Conservation (phyloP, 2,888 invertebrate genomes). For the Cactoblastis cactorum region DNA sequence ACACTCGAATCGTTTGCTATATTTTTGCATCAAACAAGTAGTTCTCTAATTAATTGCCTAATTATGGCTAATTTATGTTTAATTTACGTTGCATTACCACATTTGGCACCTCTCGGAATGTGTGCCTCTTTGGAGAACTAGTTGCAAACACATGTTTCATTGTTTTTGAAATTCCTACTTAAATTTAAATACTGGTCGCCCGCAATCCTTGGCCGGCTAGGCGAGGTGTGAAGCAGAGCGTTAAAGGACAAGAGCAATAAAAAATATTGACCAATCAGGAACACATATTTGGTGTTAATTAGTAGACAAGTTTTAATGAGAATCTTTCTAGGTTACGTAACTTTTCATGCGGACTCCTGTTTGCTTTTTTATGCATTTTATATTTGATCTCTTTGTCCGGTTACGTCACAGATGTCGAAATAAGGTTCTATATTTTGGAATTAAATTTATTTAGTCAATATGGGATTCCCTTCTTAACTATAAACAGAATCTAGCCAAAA, state of each 20-base stretch:
- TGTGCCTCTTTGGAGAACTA: background rate
- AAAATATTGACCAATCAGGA: conserved; percentile 21
- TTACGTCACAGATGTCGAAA: too few relatives aligned
- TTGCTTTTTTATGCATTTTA: too few relatives aligned
- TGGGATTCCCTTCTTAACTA: too few relatives aligned
- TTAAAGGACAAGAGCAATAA: conserved; percentile 45
- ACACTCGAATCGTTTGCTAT: too few relatives aligned
- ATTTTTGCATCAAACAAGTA: too few relatives aligned
- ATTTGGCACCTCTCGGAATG: conserved; percentile 3
- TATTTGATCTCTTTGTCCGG: too few relatives aligned
- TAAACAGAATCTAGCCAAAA: too few relatives aligned
- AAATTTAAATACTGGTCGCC: conserved; percentile 29
- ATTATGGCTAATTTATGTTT: background rate
- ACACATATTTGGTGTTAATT: conserved; percentile 8
- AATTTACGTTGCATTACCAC: background rate
- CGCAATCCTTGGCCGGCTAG: conserved; percentile 51
- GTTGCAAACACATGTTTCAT: conserved; percentile 35
- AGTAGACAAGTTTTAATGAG: conserved; percentile 1
- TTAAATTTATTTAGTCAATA: too few relatives aligned
- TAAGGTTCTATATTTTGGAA: too few relatives aligned
- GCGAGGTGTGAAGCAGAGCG: conserved; percentile 53
- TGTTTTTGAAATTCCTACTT: conserved; percentile 49
- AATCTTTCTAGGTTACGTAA: conserved; percentile 1
- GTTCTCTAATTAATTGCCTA: too few relatives aligned
- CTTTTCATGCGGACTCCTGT: too few relatives aligned